These are phyloP conservation scores for Trematomus loennbergii DNA, from an alignment of 2,113 vertebrate genomes.

Conservation along the genomic window DNA sequence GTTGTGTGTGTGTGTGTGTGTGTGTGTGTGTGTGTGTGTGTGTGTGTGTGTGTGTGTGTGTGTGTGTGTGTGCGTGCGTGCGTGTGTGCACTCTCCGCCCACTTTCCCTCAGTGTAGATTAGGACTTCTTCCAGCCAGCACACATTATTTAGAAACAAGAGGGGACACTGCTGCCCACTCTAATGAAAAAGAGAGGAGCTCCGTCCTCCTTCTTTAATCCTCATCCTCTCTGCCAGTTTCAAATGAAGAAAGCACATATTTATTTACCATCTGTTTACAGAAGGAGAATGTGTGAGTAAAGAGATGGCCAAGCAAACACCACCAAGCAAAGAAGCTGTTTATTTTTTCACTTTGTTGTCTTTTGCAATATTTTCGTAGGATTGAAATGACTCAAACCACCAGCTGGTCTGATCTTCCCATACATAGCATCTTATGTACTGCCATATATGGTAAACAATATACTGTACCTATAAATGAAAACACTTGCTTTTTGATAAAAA, in stretches of 20 bases:
- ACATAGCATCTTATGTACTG: too few species aligned
- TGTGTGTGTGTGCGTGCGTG: not conserved
- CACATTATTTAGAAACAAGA: constrained; percentile 32
- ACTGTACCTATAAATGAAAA: not conserved
- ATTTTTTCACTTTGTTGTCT: not conserved
- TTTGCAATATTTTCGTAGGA: not conserved
- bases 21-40: not conserved
- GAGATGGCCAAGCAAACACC: not conserved
- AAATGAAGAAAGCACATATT: constrained; percentile 17
- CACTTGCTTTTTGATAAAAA: not conserved
- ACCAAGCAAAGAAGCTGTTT: not conserved
- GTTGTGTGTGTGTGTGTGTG: not conserved
- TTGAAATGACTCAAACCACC: not conserved
- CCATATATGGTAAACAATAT: not conserved
- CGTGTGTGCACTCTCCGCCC: not conserved
- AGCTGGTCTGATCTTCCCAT: not conserved
- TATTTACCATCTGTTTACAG: constrained; percentile 6
- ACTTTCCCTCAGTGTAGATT: constrained; percentile 20
- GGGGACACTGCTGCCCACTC: constrained; percentile 49
- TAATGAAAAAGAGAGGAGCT: constrained; percentile 3
- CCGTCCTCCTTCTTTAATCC: constrained; percentile 2
- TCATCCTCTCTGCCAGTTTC: constrained; percentile 12
- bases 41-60: constrained; percentile 3
- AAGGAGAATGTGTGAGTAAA: not conserved
- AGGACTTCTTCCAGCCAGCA: not conserved